Evolutionary conservation across 2,797 vertebrate species (phyloP), one percentile per base, ranked within the genome.

Genomic region (Notolabrus celidotus): DNA sequence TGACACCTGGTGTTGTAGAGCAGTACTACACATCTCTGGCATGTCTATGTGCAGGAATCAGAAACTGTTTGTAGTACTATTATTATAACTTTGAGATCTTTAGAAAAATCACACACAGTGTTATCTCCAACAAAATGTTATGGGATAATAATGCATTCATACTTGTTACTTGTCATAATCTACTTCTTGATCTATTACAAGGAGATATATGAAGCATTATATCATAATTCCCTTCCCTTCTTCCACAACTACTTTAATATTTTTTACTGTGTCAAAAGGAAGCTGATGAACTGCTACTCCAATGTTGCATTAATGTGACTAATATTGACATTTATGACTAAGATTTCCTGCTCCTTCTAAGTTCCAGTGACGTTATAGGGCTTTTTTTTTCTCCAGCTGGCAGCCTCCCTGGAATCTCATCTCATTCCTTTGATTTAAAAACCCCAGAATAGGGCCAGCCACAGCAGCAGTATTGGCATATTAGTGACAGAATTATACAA

Each of bases 1-100:
- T 45, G 83, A 80, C 89, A 71, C 63, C 83, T 72, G 17, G 73
- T 88, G 90, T 45, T 56, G 0, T 14, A n/a, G 1, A 8, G 6
- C 2, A 0, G 59, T 69, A 71, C 54, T 89, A 51, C 81, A 86
- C 4, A 4, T 2, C 8, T 6, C 5, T 54, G 12, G 4, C 6
- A 50, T 7, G 4, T 16, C 9, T 16, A n/a, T 3, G 1, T n/a
- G n/a, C n/a, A n/a, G n/a, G n/a, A n/a, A n/a, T n/a, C n/a, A n/a
- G n/a, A n/a, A n/a, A n/a, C n/a, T n/a, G n/a, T n/a, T n/a, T n/a
- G n/a, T n/a, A n/a, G n/a, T n/a, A n/a, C n/a, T n/a, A n/a, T n/a
- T n/a, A n/a, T n/a, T n/a, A n/a, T n/a, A n/a, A n/a, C n/a, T n/a
- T n/a, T n/a, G n/a, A n/a, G n/a, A n/a, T n/a, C n/a, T 45, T 20